Percentiles rank a stretch among this genome's conserved stretches.
Evolutionary conservation across 1,140 invertebrate genomes (phyloP).

Genomic region (Drosophila pruinosa): DNA sequence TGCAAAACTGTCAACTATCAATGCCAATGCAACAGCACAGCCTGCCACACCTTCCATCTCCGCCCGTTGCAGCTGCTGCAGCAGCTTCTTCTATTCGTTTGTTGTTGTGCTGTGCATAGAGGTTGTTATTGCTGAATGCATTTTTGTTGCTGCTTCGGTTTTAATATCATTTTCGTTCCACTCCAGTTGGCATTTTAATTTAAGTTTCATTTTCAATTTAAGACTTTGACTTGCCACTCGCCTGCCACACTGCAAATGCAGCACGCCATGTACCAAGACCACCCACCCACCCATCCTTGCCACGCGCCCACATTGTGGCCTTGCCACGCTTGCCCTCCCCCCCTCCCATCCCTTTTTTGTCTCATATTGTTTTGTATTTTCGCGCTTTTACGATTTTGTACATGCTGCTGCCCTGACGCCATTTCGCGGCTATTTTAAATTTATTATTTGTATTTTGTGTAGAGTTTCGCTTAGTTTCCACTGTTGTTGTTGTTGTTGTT

Average conservation of each 20-base stretch:
- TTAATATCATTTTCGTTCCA: constrained; percentile 81
- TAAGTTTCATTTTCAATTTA: constrained; percentile 81
- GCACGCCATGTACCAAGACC: constrained; percentile 15
- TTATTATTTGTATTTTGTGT: constrained; percentile 74
- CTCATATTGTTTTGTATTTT: constrained; percentile 67
- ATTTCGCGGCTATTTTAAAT: constrained; percentile 77
- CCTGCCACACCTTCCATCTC: constrained; percentile 13
- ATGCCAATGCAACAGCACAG: constrained; percentile 58
- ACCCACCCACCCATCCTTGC: not conserved
- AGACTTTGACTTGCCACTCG: constrained; percentile 74
- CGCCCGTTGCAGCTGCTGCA: not conserved
- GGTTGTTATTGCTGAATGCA: constrained; percentile 39
- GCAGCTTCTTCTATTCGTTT: not conserved
- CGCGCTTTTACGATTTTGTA: constrained; percentile 71
- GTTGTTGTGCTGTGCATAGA: constrained; percentile 36
- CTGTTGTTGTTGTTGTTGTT: constrained; percentile 10
- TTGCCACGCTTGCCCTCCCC: not conserved
- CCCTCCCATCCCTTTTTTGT: constrained; percentile 21
- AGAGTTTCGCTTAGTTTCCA: constrained; percentile 42
- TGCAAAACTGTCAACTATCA: constrained; percentile 66
- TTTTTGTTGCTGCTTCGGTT: constrained; percentile 59
- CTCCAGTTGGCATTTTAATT: constrained; percentile 80
- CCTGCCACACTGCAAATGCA: constrained; percentile 58
- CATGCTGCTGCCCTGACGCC: constrained; percentile 42
- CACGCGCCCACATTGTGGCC: constrained; percentile 11